These are phyloP conservation scores for Gryllus longicercus DNA, from an alignment of 2,888 invertebrate genomes.

Conservation along the genomic window DNA sequence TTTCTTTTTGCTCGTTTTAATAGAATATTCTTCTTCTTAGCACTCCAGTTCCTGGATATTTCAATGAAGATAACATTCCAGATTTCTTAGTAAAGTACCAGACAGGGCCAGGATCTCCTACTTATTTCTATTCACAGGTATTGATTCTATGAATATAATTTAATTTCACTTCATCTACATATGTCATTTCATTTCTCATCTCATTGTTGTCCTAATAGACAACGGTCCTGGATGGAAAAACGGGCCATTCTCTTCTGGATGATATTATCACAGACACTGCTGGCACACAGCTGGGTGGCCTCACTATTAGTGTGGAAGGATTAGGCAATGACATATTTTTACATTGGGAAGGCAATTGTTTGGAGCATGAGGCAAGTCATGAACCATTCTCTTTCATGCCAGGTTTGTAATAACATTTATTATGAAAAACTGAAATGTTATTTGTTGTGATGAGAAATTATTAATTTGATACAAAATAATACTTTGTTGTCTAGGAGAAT, in stretches of 20 bases:
- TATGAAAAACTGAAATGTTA: neutral
- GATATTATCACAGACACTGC: conserved; percentile 58
- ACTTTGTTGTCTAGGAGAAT: conserved; percentile 33
- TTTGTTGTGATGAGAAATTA: neutral
- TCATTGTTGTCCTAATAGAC: conserved; percentile 36
- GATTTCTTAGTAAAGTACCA: conserved; percentile 74
- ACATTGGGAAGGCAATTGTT: conserved; percentile 72
- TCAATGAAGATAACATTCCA: conserved; percentile 69
- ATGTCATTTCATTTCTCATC: neutral
- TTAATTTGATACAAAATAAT: neutral
- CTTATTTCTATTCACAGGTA: conserved; percentile 70
- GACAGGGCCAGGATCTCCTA: conserved; percentile 66
- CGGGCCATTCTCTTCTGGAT: conserved; percentile 57
- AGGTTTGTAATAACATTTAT: conserved; percentile 34
- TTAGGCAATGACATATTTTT: conserved; percentile 73
- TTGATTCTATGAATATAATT: neutral
- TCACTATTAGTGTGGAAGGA: conserved; percentile 57
- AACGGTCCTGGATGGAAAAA: conserved; percentile 55
- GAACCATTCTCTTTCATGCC: conserved; percentile 40
- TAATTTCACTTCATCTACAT: neutral
- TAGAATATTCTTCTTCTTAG: conserved; percentile 46
- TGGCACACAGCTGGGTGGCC: conserved; percentile 58
- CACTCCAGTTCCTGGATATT: conserved; percentile 74
- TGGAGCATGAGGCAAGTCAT: conserved; percentile 52
- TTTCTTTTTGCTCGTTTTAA: neutral